These are phyloP conservation scores for Dryobates pubescens DNA, from an alignment of 2,797 vertebrate species.

Conservation along the genomic window DNA sequence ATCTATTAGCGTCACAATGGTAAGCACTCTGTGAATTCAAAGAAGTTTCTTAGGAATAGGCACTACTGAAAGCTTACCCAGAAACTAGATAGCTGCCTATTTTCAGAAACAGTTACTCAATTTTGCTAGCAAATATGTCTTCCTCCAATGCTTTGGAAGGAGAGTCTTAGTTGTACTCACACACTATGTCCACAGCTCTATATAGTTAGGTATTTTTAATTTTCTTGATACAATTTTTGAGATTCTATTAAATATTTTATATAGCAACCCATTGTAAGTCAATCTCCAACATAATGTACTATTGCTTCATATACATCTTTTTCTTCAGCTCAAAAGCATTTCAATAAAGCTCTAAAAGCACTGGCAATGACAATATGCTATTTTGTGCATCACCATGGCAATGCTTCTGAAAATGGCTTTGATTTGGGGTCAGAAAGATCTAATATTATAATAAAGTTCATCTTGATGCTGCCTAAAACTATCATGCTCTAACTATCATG, in stretches of 20 bases:
- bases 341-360: constrained; percentile 53
- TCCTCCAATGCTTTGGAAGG: neutral
- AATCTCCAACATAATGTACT: neutral
- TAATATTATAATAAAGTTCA: constrained; percentile 34
- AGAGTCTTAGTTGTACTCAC: neutral
- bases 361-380: neutral
- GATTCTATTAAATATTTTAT: constrained; percentile 9
- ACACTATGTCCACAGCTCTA: neutral
- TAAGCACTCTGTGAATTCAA: constrained; percentile 46
- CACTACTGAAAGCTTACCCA: neutral
- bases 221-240: constrained; percentile 30
- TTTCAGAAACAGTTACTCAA: constrained; percentile 34
- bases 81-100: constrained; percentile 17
- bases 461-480: neutral
- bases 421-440: constrained; percentile 47
- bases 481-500: neutral
- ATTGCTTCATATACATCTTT: neutral
- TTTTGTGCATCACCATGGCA: constrained; percentile 57
- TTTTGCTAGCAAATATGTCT: constrained; percentile 57
- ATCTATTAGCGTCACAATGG: constrained; percentile 47
- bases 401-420: constrained; percentile 49
- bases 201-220: constrained; percentile 45
- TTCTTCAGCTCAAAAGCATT: constrained; percentile 31
- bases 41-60: constrained; percentile 50
- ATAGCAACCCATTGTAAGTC: neutral